Evolutionary conservation across 2,888 invertebrate genomes (phyloP).

Genomic region (Synergus gifuensis): DNA sequence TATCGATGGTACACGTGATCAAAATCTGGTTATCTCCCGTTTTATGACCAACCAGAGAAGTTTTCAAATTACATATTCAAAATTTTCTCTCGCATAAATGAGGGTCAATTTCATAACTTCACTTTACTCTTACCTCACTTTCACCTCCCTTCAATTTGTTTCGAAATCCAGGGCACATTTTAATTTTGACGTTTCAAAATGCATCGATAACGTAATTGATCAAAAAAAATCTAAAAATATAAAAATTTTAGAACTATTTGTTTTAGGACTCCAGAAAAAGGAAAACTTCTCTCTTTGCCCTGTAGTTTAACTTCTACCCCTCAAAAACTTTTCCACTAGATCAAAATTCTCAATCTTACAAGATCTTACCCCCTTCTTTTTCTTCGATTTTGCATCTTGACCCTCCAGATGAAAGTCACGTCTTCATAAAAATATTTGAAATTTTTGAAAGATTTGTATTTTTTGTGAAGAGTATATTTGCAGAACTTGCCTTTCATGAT

Average conservation of each 20-base stretch:
- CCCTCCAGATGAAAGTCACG: not conserved
- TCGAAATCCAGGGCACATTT: no score
- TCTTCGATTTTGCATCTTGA: not conserved
- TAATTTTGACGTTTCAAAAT: no score
- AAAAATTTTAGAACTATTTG: not conserved
- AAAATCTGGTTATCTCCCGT: constrained; percentile 41
- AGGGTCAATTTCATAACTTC: no score
- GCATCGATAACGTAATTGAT: no score
- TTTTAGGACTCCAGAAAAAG: not conserved
- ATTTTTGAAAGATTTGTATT: not conserved
- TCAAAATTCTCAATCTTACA: not conserved
- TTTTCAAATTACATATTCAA: not conserved
- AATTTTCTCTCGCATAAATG: not conserved
- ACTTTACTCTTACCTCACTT: no score
- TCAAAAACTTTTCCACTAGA: not conserved
- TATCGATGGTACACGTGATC: constrained; percentile 77
- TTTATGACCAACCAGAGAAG: constrained; percentile 29
- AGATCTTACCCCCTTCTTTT: not conserved
- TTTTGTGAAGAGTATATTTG: not conserved
- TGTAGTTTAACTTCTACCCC: constrained; percentile 9
- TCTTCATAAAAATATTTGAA: not conserved
- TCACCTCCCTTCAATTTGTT: no score
- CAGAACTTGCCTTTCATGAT: not conserved
- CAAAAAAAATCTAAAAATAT: not conserved
- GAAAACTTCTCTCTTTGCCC: constrained; percentile 10